A percentile compares a stretch with the other conserved stretches of the same genome.
phyloP scores from a whole-genome alignment of 2,888 invertebrate genomes.

The Camptogramma bilineatum region DNA sequence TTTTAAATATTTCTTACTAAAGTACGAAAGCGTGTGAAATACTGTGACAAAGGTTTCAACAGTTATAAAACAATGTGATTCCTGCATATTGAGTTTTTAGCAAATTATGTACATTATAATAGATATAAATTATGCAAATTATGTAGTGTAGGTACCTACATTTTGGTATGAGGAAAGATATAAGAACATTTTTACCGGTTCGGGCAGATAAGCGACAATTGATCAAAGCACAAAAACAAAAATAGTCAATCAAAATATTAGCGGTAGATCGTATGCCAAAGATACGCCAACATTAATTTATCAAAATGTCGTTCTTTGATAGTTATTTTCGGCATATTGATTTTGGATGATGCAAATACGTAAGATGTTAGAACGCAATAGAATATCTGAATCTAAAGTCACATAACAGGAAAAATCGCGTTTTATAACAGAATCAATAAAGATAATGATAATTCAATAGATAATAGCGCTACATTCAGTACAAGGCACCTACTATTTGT shows the following conservation, averaged over 20 bases:
- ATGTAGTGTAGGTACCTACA: no score
- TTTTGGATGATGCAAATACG: neutral
- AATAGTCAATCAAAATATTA: neutral
- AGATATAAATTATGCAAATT: no score
- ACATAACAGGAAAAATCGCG: neutral
- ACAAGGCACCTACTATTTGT: neutral
- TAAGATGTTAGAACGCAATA: slow-evolving; percentile 1
- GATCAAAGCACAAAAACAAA: neutral
- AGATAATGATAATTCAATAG: neutral
- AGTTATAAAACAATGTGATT: no score
- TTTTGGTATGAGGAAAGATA: no score
- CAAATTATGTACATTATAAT: no score
- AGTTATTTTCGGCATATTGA: neutral
- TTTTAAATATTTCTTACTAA: no score
- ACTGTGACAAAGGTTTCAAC: no score
- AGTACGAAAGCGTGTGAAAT: no score
- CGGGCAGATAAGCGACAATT: neutral
- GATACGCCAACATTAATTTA: neutral
- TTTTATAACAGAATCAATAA: slow-evolving; percentile 5
- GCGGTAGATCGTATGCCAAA: neutral
- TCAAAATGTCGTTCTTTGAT: neutral
- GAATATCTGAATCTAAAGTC: neutral
- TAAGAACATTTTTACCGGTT: no score
- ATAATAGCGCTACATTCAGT: neutral
- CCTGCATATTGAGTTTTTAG: no score